Evolutionary conservation across 1,140 invertebrate genomes (phyloP).

Genomic region (Megathymus violae): DNA sequence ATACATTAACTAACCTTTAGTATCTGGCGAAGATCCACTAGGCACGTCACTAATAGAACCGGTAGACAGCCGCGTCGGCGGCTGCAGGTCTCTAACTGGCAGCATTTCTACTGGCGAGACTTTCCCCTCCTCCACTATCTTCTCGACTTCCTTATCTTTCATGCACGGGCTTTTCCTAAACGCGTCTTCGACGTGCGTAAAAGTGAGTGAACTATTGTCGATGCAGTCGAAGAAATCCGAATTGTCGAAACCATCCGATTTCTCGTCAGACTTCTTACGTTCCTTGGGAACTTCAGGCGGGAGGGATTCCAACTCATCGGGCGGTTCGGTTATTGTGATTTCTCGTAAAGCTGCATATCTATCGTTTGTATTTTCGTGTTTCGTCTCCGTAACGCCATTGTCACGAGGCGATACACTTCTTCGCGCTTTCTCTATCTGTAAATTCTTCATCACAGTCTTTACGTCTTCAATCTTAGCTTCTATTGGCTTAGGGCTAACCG

Average conservation of each 20-base stretch:
- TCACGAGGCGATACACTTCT: conserved; percentile 74
- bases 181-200: conserved; percentile 79
- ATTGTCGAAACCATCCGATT: conserved; percentile 81
- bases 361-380: conserved; percentile 84
- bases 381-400: conserved; percentile 57
- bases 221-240: conserved; percentile 83
- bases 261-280: conserved; percentile 79
- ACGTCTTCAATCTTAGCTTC: conserved; percentile 81
- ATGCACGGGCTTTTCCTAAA: conserved; percentile 79
- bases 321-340: conserved; percentile 86
- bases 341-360: conserved; percentile 89
- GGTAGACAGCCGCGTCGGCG: conserved; percentile 74
- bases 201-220: conserved; percentile 77
- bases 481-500: conserved; percentile 75
- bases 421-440: conserved; percentile 73
- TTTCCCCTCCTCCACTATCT: conserved; percentile 59
- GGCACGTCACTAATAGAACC: conserved; percentile 85
- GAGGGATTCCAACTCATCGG: conserved; percentile 82
- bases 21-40: conserved; percentile 85
- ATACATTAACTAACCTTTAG: too few relatives aligned
- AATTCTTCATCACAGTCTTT: conserved; percentile 80
- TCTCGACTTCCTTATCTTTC: conserved; percentile 70
- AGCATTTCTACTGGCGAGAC: conserved; percentile 52
- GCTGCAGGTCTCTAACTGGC: conserved; percentile 60
- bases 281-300: conserved; percentile 79